Evolutionary conservation across 2,113 vertebrate species (phyloP).

Genomic region (Myocastor coypus): DNA sequence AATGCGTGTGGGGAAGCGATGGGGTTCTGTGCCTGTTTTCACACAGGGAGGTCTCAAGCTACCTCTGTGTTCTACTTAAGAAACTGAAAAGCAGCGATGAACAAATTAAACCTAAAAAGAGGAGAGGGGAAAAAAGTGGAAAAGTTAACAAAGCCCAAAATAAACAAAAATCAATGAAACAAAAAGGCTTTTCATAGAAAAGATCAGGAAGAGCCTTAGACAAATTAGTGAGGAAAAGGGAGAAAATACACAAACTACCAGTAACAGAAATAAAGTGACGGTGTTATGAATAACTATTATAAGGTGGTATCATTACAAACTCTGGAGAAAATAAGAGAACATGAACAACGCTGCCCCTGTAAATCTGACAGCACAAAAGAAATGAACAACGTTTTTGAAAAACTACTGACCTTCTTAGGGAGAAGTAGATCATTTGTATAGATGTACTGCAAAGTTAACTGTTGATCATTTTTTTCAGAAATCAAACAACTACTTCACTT

Average conservation of each 20-base stretch:
- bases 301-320: not conserved
- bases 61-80: not conserved
- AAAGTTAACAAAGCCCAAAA: not conserved
- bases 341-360: not conserved
- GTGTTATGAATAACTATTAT: not conserved
- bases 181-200: not conserved
- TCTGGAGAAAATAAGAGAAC: not conserved
- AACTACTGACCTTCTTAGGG: not conserved
- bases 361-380: not conserved
- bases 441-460: not conserved
- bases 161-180: not conserved
- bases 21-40: not conserved
- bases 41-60: not conserved
- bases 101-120: not conserved
- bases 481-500: not conserved
- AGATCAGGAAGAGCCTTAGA: not conserved
- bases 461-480: not conserved
- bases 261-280: not conserved
- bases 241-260: not conserved
- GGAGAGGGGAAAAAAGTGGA: not conserved
- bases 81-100: not conserved
- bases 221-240: not conserved
- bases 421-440: not conserved
- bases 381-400: not conserved
- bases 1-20: not conserved